A percentile compares a stretch with the other conserved stretches of the same genome.
Evolutionary conservation across 2,888 invertebrate species (phyloP).

Genomic region (Agonopterix subpropinquella): DNA sequence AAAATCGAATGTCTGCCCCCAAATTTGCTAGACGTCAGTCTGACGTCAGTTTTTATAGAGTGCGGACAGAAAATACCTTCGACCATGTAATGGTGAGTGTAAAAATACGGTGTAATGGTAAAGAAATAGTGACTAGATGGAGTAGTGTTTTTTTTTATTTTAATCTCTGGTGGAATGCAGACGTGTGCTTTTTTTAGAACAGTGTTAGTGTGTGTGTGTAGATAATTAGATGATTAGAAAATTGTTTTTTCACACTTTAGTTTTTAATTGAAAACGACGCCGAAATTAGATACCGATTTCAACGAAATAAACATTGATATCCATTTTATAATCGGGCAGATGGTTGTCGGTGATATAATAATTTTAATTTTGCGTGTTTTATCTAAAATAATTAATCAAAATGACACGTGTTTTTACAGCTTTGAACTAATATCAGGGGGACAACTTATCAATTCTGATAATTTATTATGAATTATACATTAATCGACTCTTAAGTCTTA

Average conservation of each 20-base stretch:
- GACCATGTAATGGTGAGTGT: slow-evolving; percentile 69
- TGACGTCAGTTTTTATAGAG: slow-evolving; percentile 47
- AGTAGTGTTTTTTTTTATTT: slow-evolving; percentile 20
- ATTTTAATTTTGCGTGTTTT: too few species aligned
- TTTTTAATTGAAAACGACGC: too few species aligned
- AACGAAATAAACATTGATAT: too few species aligned
- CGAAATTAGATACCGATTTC: too few species aligned
- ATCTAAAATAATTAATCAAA: too few species aligned
- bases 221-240: slow-evolving; percentile 9
- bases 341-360: too few species aligned
- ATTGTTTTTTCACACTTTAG: neutral
- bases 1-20: slow-evolving; percentile 54
- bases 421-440: too few species aligned
- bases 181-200: slow-evolving; percentile 26
- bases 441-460: too few species aligned
- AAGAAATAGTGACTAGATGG: slow-evolving; percentile 36
- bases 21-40: slow-evolving; percentile 41
- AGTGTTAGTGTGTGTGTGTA: slow-evolving; percentile 46
- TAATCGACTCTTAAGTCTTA: too few species aligned
- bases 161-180: slow-evolving; percentile 36
- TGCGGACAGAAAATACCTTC: slow-evolving; percentile 39
- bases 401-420: too few species aligned
- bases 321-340: too few species aligned
- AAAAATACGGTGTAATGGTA: slow-evolving; percentile 21
- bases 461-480: too few species aligned